Percentiles rank a stretch among this genome's conserved stretches.
phyloP scores from a whole-genome alignment of 2,888 invertebrate genomes.

The Brachyopa scutellaris region DNA sequence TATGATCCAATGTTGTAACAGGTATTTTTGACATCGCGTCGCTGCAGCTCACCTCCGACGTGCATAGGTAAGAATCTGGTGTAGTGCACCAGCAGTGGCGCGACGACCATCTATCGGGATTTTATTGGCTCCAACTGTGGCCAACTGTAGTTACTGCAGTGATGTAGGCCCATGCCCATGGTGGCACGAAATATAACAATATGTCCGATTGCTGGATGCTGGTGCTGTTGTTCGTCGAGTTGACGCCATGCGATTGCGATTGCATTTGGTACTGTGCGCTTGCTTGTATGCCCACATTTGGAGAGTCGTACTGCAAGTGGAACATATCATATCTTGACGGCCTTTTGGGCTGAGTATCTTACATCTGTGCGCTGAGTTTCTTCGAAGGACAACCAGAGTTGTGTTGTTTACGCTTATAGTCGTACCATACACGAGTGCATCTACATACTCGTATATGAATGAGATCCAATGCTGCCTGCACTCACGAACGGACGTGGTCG shows the following conservation, averaged over 20 bases:
- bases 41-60: constrained; percentile 20
- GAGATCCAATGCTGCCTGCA: constrained; percentile 4
- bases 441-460: no score
- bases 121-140: constrained; percentile 68
- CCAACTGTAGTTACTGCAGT: constrained; percentile 45
- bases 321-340: constrained; percentile 68
- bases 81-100: constrained; percentile 33
- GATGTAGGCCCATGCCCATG: constrained; percentile 43
- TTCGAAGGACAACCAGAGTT: constrained; percentile 63
- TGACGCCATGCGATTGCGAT: constrained; percentile 64
- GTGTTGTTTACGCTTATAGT: not conserved
- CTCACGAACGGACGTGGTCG: constrained; percentile 9
- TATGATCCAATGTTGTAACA: constrained; percentile 69
- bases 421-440: constrained; percentile 3
- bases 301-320: constrained; percentile 64
- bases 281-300: constrained; percentile 69
- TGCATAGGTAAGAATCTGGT: constrained; percentile 18
- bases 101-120: constrained; percentile 49
- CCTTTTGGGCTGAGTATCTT: constrained; percentile 65
- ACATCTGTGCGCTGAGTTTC: constrained; percentile 56
- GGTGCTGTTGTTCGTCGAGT: constrained; percentile 44
- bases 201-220: constrained; percentile 66
- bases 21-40: constrained; percentile 67
- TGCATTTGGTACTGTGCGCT: constrained; percentile 28
- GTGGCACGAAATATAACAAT: constrained; percentile 62